Evolutionary conservation across 2,888 invertebrate species (phyloP), one percentile per base, ranked within the genome.

Genomic region (Priocnemis perturbator): DNA sequence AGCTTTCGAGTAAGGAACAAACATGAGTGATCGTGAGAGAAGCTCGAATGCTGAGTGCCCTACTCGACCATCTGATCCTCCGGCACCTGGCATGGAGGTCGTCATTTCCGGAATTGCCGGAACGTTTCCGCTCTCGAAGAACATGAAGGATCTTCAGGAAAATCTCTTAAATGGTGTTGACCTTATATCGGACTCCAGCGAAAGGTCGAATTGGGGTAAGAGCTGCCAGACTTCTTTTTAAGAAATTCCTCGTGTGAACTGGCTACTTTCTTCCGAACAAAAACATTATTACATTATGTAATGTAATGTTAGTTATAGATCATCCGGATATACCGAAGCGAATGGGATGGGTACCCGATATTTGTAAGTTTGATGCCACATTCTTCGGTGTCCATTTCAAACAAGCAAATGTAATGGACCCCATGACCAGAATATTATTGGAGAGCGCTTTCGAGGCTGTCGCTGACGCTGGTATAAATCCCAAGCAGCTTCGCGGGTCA

Each of bases 161-260:
- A 94, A 94, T 82, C 90, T 97, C 17, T 92, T 94, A 81, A 93
- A 94, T 84, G 94, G 95, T 88, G 92, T 95, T 77, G 97, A 98
- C 84, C 90, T 93, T 87, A 89, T 93, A 50, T 92, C 89, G 7
- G 86, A 76, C 15, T 90, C 90, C 64, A 85, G 85, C 59, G 81
- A 88, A 2, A 86, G 90, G 59, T 91, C 90, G 90, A 86, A 85
- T 64, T 62, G 82, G 58, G 85, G 86, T 86, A 64, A 76, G 19
- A n/a, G 17, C 2, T 62, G n/a, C n/a, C n/a, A n/a, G n/a, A n/a
- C n/a, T n/a, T n/a, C n/a, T n/a, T n/a, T n/a, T n/a, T n/a, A n/a
- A n/a, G n/a, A n/a, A n/a, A n/a, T n/a, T n/a, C n/a, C n/a, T n/a
- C n/a, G n/a, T n/a, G n/a, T n/a, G n/a, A n/a, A n/a, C n/a, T n/a